Evolutionary conservation across 1,140 invertebrate species (phyloP).

Genomic region (Trachymyrmex cornetzi): DNA sequence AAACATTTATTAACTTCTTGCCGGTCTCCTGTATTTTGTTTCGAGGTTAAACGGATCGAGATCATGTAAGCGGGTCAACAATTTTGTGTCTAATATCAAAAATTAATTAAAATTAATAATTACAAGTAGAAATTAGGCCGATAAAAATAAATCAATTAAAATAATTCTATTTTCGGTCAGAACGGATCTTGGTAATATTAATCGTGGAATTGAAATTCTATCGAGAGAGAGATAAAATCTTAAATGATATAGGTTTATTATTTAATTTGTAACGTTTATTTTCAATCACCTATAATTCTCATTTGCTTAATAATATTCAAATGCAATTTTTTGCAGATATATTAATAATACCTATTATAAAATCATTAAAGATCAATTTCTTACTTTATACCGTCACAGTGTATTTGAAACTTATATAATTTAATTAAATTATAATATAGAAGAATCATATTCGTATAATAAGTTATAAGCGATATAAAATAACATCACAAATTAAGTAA

Average conservation of each 20-base stretch:
- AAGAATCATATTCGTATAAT: neutral
- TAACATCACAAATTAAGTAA: neutral
- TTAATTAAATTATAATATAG: neutral
- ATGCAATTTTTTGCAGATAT: too few relatives aligned
- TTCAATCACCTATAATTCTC: too few relatives aligned
- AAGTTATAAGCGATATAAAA: neutral
- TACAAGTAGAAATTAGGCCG: too few relatives aligned
- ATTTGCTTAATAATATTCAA: too few relatives aligned
- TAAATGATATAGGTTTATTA: too few relatives aligned
- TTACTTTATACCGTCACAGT: neutral
- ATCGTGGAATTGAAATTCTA: too few relatives aligned
- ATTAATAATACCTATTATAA: neutral
- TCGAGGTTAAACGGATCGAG: constrained; percentile 26
- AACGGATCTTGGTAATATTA: too few relatives aligned
- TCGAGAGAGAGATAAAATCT: too few relatives aligned
- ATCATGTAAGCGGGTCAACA: neutral
- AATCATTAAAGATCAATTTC: neutral
- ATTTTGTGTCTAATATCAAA: neutral
- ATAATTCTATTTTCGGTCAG: too few relatives aligned
- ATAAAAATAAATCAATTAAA: too few relatives aligned
- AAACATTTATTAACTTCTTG: constrained; percentile 48
- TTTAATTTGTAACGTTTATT: too few relatives aligned
- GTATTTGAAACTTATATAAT: neutral
- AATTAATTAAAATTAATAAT: neutral
- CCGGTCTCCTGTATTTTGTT: constrained; percentile 5